Base-by-base conservation (phyloP, 2,113 vertebrate genomes). In the Dolichotis patagonum region DNA sequence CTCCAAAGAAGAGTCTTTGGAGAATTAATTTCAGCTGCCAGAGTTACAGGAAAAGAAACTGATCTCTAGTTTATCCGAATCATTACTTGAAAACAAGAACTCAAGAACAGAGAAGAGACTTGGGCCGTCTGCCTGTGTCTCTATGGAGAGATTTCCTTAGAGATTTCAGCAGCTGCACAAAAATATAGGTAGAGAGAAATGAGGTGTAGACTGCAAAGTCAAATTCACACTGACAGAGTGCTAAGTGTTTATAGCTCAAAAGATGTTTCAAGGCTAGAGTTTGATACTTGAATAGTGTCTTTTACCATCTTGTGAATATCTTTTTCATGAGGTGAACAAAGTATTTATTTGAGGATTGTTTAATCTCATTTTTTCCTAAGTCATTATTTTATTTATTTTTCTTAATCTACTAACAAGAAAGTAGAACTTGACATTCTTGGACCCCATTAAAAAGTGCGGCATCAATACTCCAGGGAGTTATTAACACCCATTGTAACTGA, bases 21-120 rank as follows among this genome's bases (percentile, higher is more conserved):
- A 98, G 97, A 98, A 97, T 97, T 92, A 73, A 92, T 94, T 95
- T 96, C 56, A 46, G 93, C 97, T 92, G 89, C 73, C 32, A 97
- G 28, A 96, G 95, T 49, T 52, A 7, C 56, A 63, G 91, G 49
- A 67, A 81, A 95, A 81, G 77, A 97, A 90, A 97, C 94, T 3
- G 28, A 93, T 88, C 82, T 97, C 97, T 32, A 84, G 77, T 86
- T 95, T 97, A 60, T 78, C 63, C 0, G 67, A 96, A 38, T 41
- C 81, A 63, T 86, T 77, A 35, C 89, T 96, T 24, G 12, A 88
- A 97, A 97, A 96, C 88, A 95, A 97, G 96, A 97, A 86, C 92
- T 97, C 88, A 46, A 73, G 89, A 98, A 96, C 49, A 96, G 88
- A 96, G 95, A 94, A 88, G 96, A 78, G 78, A 80, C 62, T 84